Base-by-base conservation (phyloP, 1,140 invertebrate genomes). In the Drosophila rufa region DNA sequence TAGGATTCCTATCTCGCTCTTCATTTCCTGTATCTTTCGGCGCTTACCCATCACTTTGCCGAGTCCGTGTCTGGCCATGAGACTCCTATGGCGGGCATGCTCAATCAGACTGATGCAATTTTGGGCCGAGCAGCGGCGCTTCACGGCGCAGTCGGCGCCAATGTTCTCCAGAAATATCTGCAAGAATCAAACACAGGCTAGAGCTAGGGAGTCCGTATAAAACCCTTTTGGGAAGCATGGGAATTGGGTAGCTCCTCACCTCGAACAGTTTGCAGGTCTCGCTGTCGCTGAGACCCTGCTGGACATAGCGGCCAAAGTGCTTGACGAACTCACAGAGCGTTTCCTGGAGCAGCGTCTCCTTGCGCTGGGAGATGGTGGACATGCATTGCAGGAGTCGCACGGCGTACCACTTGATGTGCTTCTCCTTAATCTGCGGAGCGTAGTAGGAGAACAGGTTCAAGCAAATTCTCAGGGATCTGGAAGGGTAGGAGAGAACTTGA, bases 351-450 rank as follows among this genome's bases (percentile, higher is more conserved):
- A 94, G 92, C 76, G 97, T 96, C 90, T 97, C 97, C 47, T 94
- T 94, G 46, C 96, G 93, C 75, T 94, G 93, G 9, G 95, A 94
- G 57, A 97, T 96, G 45, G 94, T 94, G 3, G 94, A 93, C 71
- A 97, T 93, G 80, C 95, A 96, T 7, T 96, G 96, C 53, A 97
- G 92, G 30, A 97, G 86, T 85, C 96, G 96, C 25, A 95, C 94
- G 15, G 97, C 95, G 81, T 97, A 97, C 60, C 95, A 95, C 87
- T 96, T 95, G 79, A 96, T 95, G 93, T 97, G 97, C 46, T 95
- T 95, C 27, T 96, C 96, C 66, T 95, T 95, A 70, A 95, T 95
- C 80, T 94, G 94, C 19, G 95, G 94, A 73, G 94, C 95, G 48
- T 97, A 94, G 67, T 96, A 94, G 5, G 96, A 95, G 94, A 97